These are phyloP conservation scores for Watsonalla cultraria DNA, from an alignment of 2,888 invertebrate genomes.

Conservation along the genomic window DNA sequence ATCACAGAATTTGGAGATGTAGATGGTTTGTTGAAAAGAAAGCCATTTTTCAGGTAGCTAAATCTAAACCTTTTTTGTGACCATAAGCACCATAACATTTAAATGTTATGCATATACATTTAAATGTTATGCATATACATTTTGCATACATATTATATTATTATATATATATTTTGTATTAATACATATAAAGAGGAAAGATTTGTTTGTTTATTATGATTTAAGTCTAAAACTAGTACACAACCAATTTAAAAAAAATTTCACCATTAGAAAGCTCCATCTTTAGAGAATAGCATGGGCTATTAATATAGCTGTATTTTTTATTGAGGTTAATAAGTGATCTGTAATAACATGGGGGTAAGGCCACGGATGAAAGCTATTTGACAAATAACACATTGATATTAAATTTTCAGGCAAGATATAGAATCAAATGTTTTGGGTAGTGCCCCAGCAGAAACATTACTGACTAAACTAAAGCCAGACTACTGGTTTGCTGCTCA, in stretches of 20 bases:
- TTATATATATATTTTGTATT: too few species aligned
- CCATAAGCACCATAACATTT: not conserved
- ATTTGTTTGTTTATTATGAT: too few species aligned
- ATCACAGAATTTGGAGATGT: constrained; percentile 92
- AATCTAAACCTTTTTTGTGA: not conserved
- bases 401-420: constrained; percentile 82
- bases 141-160: too few species aligned
- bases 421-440: constrained; percentile 90
- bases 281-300: too few species aligned
- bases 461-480: constrained; percentile 90
- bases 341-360: too few species aligned
- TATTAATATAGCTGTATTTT: too few species aligned
- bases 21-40: constrained; percentile 83
- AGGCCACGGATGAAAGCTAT: too few species aligned
- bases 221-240: too few species aligned
- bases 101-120: constrained; percentile 1
- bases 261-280: too few species aligned
- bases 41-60: constrained; percentile 87
- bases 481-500: constrained; percentile 98
- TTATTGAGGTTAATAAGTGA: too few species aligned
- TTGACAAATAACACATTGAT: not conserved
- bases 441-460: constrained; percentile 89
- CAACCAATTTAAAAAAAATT: too few species aligned
- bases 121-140: not conserved
- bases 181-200: too few species aligned